These are phyloP conservation scores for Ennomos fuscantarius DNA, from an alignment of 2,888 invertebrate species.

Conservation along the genomic window DNA sequence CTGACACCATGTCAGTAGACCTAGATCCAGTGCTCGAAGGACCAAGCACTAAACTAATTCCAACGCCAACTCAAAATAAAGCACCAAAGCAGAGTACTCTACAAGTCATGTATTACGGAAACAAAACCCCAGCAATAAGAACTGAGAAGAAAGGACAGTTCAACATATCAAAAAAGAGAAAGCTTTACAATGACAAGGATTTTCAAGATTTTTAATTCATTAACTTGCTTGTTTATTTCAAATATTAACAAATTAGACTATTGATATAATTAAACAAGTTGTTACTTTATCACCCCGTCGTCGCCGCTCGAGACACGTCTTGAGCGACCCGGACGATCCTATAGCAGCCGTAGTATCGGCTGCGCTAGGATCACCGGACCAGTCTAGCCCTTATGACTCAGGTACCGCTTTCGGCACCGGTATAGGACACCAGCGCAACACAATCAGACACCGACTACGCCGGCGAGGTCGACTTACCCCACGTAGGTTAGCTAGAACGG, in stretches of 20 bases:
- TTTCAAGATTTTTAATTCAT: conserved; percentile 64
- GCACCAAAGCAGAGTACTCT: conserved; percentile 54
- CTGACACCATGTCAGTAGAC: conserved; percentile 46
- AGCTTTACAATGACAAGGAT: conserved; percentile 74
- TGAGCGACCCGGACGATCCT: too few relatives aligned
- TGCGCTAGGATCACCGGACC: too few relatives aligned
- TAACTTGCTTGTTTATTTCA: background rate
- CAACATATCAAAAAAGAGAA: conserved; percentile 75
- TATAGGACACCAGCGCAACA: too few relatives aligned
- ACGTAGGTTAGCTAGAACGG: too few relatives aligned
- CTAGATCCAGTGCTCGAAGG: conserved; percentile 49
- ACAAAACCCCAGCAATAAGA: conserved; percentile 49
- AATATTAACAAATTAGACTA: too few relatives aligned
- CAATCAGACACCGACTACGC: too few relatives aligned
- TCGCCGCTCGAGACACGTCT: too few relatives aligned
- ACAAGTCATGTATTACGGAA: conserved; percentile 70
- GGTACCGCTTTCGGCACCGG: too few relatives aligned
- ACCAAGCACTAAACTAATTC: conserved; percentile 40
- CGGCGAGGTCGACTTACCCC: too few relatives aligned
- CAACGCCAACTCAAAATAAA: conserved; percentile 49
- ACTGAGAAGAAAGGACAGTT: conserved; percentile 71
- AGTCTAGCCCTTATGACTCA: too few relatives aligned
- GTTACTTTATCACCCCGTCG: too few relatives aligned
- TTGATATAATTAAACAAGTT: conserved; percentile 2
- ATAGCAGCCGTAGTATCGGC: too few relatives aligned